Evolutionary conservation across 1,140 invertebrate species (phyloP).

Genomic region (Bombus consobrinus): DNA sequence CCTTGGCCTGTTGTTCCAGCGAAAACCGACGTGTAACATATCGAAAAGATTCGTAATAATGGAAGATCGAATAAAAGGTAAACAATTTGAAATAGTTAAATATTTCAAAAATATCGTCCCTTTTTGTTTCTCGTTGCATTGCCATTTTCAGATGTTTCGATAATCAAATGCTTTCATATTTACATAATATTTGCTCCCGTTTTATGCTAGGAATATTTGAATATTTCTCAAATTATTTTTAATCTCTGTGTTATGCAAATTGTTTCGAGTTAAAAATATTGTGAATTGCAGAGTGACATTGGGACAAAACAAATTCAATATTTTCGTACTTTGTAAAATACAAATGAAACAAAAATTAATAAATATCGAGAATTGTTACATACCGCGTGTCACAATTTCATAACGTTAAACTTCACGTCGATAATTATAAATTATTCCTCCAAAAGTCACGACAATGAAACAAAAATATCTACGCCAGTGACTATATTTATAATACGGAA

Average conservation of each 20-base stretch:
- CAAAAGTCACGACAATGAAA: not conserved
- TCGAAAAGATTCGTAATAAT: not conserved
- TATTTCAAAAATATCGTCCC: not conserved
- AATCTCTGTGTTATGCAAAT: not conserved
- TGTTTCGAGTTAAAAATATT: not conserved
- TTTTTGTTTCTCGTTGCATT: not conserved
- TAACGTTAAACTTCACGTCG: too few species aligned
- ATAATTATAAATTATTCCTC: not conserved
- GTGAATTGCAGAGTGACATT: too few species aligned
- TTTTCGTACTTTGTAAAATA: not conserved
- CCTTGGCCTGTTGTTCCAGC: not conserved
- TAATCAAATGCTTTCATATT: not conserved
- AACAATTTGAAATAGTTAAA: not conserved
- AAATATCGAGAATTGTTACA: not conserved
- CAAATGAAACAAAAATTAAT: not conserved
- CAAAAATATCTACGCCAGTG: not conserved
- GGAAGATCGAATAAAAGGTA: not conserved
- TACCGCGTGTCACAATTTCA: not conserved
- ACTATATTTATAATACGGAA: not conserved
- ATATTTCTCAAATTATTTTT: not conserved
- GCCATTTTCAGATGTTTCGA: not conserved
- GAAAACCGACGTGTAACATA: conserved; percentile 13
- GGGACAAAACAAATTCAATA: not conserved
- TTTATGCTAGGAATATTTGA: not conserved
- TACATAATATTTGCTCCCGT: not conserved